Evolutionary conservation across 2,888 invertebrate species (phyloP).

Genomic region (Nomada fabriciana): DNA sequence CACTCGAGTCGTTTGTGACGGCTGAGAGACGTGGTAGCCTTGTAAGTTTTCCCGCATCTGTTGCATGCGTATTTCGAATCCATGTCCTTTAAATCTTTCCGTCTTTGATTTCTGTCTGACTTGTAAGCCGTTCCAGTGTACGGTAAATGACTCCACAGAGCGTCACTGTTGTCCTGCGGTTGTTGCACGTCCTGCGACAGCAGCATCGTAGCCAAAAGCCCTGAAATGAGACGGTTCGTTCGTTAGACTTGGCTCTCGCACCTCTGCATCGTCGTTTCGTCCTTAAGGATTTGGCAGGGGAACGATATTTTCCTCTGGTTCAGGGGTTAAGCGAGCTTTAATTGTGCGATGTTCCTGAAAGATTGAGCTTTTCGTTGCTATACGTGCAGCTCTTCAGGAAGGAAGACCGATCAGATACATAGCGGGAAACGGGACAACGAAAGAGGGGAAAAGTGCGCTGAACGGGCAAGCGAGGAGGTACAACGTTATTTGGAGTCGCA

Average conservation of each 20-base stretch:
- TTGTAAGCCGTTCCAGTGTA: conserved; percentile 39
- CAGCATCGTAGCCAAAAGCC: conserved; percentile 74
- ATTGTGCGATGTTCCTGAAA: conserved; percentile 12
- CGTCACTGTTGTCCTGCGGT: conserved; percentile 54
- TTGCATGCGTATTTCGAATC: conserved; percentile 78
- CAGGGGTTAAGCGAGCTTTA: conserved; percentile 14
- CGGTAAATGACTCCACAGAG: conserved; percentile 52
- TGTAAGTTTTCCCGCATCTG: conserved; percentile 83
- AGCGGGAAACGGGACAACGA: background rate
- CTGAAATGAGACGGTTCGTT: conserved; percentile 73
- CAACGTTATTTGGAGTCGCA: conserved; percentile 24
- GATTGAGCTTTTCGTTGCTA: background rate
- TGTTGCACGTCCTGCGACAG: conserved; percentile 68
- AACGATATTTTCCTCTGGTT: background rate
- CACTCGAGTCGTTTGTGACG: conserved; percentile 85
- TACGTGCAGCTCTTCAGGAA: background rate
- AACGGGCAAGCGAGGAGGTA: conserved; percentile 42
- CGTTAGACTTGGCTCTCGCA: conserved; percentile 50
- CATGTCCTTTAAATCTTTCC: conserved; percentile 23
- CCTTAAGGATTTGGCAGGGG: background rate
- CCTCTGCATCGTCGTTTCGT: background rate
- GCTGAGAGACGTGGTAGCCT: conserved; percentile 82
- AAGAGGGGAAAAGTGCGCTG: conserved; percentile 24
- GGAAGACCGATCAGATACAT: background rate
- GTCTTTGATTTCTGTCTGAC: conserved; percentile 28